These are phyloP conservation scores for Drosophila seclusa DNA, from an alignment of 2,888 invertebrate species.

Conservation along the genomic window DNA sequence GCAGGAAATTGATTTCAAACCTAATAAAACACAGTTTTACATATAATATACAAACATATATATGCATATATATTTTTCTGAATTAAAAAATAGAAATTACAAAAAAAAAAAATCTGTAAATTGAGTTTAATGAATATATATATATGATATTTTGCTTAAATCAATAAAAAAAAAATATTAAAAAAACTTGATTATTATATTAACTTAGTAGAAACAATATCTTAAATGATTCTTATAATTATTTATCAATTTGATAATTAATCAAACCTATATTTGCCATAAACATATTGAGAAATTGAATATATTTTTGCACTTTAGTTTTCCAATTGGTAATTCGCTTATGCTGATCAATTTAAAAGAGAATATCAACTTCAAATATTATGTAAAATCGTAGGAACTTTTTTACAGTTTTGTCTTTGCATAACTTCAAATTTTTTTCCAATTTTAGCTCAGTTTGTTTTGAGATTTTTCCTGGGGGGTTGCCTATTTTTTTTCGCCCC, in stretches of 20 bases:
- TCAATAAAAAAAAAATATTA: constrained; percentile 36
- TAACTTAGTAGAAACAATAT: not conserved
- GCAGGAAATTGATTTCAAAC: constrained; percentile 48
- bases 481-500: not conserved
- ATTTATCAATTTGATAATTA: not conserved
- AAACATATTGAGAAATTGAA: not conserved
- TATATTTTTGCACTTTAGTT: not conserved
- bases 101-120: constrained; percentile 43
- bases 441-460: constrained; percentile 32
- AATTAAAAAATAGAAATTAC: constrained; percentile 60
- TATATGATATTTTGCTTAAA: constrained; percentile 64
- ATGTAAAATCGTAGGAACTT: not conserved
- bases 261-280: not conserved
- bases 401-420: not conserved
- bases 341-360: not conserved
- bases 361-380: not conserved
- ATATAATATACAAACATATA: constrained; percentile 41
- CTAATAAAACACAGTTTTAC: constrained; percentile 54
- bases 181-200: not conserved
- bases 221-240: not conserved
- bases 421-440: constrained; percentile 26
- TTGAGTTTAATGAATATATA: constrained; percentile 54
- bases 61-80: constrained; percentile 64
- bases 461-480: constrained; percentile 4
- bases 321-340: not conserved